A percentile compares a stretch with the other conserved stretches of the same genome.
Evolutionary conservation across 2,797 vertebrate genomes (phyloP).

Genomic region (Lycodopsis pacificus): DNA sequence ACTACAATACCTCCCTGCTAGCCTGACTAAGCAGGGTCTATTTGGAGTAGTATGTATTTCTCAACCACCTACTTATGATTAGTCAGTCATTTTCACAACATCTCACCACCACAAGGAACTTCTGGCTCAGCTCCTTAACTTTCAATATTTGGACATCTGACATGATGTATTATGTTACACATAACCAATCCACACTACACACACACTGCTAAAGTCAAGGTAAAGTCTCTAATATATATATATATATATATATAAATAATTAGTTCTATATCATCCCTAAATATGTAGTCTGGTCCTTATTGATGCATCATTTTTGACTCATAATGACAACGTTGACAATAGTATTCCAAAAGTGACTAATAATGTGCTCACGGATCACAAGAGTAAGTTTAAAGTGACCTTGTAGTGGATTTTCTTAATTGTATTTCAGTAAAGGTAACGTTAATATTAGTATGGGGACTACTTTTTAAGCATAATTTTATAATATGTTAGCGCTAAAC

Average conservation of each 20-base stretch:
- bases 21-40: no score
- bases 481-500: not conserved
- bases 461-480: fast-evolving
- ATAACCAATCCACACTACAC: not conserved
- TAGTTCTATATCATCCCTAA: not conserved
- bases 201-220: not conserved
- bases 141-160: not conserved
- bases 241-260: not conserved
- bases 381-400: not conserved
- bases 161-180: not conserved
- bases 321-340: not conserved
- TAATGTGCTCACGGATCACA: not conserved
- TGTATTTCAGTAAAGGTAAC: not conserved
- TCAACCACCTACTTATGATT: not conserved
- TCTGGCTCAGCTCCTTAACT: not conserved
- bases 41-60: not conserved
- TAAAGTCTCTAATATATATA: not conserved
- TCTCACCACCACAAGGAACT: constrained; percentile 10
- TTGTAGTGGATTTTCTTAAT: not conserved
- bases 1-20: not conserved
- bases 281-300: not conserved
- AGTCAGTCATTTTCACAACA: not conserved
- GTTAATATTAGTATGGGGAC: not conserved
- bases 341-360: not conserved
- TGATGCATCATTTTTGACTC: constrained; percentile 14